Conservation (phyloP, 2,113 vertebrate species). For the Hyaena hyaena region DNA sequence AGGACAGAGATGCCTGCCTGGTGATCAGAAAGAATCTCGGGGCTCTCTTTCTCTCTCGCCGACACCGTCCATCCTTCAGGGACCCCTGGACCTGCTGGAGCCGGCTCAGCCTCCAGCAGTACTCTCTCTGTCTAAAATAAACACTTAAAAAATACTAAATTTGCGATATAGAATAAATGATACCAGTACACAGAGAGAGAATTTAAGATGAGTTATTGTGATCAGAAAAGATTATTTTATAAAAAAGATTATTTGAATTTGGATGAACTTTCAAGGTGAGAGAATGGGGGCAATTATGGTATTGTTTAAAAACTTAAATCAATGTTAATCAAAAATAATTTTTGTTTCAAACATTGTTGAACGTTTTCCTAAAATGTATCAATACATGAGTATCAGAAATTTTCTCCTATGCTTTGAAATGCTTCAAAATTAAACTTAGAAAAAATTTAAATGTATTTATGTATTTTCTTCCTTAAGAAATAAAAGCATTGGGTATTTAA, state of each 20-base stretch:
- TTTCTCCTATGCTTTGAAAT: neutral
- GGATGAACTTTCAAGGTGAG: neutral
- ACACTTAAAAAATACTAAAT: no score
- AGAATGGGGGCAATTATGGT: neutral
- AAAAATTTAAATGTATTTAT: neutral
- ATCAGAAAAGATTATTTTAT: neutral
- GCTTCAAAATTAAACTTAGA: conserved; percentile 1
- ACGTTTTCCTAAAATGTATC: neutral
- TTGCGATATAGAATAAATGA: neutral
- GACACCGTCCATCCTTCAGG: no score
- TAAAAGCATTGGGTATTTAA: neutral
- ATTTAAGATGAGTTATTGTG: neutral
- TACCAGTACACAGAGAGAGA: neutral
- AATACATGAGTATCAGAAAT: neutral
- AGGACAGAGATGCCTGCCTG: no score
- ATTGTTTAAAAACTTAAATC: neutral
- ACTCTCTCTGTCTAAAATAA: no score
- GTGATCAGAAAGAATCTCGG: no score
- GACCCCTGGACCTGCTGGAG: no score
- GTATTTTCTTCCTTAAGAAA: neutral
- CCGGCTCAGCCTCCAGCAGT: no score
- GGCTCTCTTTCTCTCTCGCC: no score
- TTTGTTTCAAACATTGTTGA: neutral
- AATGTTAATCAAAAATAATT: neutral
- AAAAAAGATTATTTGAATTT: neutral